Evolutionary conservation across 2,797 vertebrate species (phyloP).

Genomic region (Urocyon cinereoargenteus): DNA sequence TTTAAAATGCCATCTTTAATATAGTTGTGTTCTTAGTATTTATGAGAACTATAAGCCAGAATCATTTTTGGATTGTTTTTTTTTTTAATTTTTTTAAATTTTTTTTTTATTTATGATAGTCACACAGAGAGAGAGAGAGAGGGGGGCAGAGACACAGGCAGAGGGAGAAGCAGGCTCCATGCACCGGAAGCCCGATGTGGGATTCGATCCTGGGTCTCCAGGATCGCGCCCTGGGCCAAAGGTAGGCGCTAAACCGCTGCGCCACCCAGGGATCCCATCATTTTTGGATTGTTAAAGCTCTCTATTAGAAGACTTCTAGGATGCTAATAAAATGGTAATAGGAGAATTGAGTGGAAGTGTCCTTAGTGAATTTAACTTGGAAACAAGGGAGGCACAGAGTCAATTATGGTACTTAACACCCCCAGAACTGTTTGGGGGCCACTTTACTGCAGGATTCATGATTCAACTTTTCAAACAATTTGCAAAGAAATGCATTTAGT

Average conservation of each 20-base stretch:
- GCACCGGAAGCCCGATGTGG: too few species aligned
- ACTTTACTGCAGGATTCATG: not conserved
- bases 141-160: too few species aligned
- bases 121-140: too few species aligned
- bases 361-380: not conserved
- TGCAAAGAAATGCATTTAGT: not conserved
- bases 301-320: not conserved
- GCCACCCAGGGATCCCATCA: too few species aligned
- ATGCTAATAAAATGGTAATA: not conserved
- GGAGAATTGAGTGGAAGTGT: not conserved
- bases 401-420: too few species aligned
- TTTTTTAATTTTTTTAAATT: too few species aligned
- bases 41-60: not conserved
- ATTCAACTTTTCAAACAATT: not conserved
- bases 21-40: not conserved
- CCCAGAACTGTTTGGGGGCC: too few species aligned
- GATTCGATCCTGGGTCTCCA: too few species aligned
- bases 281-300: not conserved
- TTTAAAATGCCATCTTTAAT: not conserved
- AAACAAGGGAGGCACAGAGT: not conserved
- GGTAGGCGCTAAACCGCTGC: too few species aligned
- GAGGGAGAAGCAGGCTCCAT: too few species aligned
- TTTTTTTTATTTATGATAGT: too few species aligned
- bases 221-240: too few species aligned
- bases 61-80: not conserved